Percentiles rank a stretch among this genome's conserved stretches.
Evolutionary conservation across 2,888 invertebrate genomes (phyloP).

Genomic region (Ptilodon capucinus): DNA sequence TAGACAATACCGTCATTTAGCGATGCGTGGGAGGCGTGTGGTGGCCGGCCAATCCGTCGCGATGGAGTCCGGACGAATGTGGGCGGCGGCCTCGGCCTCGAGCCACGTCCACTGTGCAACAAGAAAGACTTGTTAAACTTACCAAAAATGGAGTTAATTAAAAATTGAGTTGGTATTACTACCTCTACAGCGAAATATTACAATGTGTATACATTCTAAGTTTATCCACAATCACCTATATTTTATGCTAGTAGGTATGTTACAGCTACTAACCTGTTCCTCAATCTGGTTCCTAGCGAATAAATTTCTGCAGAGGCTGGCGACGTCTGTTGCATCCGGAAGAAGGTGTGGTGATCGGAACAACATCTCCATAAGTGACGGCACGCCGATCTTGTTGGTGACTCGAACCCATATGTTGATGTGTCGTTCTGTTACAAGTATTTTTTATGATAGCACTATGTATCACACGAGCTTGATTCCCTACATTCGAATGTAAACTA

Average conservation of each 20-base stretch:
- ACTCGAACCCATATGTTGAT: conserved; percentile 98
- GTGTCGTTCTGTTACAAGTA: conserved; percentile 89
- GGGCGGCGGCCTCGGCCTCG: conserved; percentile 84
- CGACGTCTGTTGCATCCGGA: conserved; percentile 91
- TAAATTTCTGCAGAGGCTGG: conserved; percentile 89
- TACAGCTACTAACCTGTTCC: conserved; percentile 85
- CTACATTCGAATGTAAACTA: too few relatives aligned
- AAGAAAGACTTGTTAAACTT: neutral
- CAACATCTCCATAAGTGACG: conserved; percentile 98
- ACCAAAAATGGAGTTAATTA: neutral
- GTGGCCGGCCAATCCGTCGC: conserved; percentile 86
- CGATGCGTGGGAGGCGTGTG: conserved; percentile 62
- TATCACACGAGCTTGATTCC: neutral
- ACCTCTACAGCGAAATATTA: too few relatives aligned
- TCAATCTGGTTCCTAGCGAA: conserved; percentile 89
- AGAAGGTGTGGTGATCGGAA: conserved; percentile 97
- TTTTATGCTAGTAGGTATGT: conserved; percentile 1
- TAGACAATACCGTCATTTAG: conserved; percentile 74
- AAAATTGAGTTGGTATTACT: too few relatives aligned
- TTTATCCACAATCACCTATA: too few relatives aligned
- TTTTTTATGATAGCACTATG: neutral
- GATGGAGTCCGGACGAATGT: conserved; percentile 91
- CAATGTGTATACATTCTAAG: too few relatives aligned
- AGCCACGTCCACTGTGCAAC: conserved; percentile 82
- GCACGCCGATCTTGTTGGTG: conserved; percentile 94